Evolutionary conservation across 2,113 vertebrate genomes (phyloP), one percentile per base, ranked within the genome.

Genomic region (Crotalus horridus): DNA sequence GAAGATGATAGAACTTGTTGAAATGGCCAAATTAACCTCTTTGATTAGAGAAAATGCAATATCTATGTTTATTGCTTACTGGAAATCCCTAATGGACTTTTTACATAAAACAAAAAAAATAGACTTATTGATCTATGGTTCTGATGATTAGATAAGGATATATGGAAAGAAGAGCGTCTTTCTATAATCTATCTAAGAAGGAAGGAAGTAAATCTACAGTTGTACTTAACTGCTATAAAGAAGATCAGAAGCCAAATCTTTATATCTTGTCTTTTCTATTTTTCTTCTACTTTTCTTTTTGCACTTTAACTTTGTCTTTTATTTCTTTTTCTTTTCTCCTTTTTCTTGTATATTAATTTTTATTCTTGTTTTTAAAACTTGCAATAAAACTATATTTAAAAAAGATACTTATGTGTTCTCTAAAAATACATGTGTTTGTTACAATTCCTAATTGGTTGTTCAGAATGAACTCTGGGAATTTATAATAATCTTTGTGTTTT

Each of bases 401-500:
- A 74, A 33, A 17, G n/a, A 39, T 81, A 33, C 6, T 33, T 21
- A 21, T 7, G 33, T 81, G 33, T 39, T 39, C 6, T 21, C 33
- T 20, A 21, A 81, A 81, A 43, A 81, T 3, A 10, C 51, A 3
- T 87, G 88, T 1, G 4, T 48, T 91, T 21, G 12, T 91, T 74
- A 4, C 43, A 74, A 91, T 17, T 12, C 17, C 23, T 48, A 33
- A 11, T 91, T 54, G 92, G 39, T 93, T 58, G 23, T 1, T 11
- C 90, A 89, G 8, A 92, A 43, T 43, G 85, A 89, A 20, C 81
- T 54, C 21, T 53, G 6, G 43, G 85, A 5, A 4, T 91, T 0
- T 91, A 43, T 91, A 91, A 33, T 85, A 17, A 46, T 29, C 6
- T 91, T 95, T 96, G n/a, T 92, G 0, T 94, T 97, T 98, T 93